phyloP scores from a whole-genome alignment of 1,140 invertebrate genomes.

The Conus ventricosus region DNA sequence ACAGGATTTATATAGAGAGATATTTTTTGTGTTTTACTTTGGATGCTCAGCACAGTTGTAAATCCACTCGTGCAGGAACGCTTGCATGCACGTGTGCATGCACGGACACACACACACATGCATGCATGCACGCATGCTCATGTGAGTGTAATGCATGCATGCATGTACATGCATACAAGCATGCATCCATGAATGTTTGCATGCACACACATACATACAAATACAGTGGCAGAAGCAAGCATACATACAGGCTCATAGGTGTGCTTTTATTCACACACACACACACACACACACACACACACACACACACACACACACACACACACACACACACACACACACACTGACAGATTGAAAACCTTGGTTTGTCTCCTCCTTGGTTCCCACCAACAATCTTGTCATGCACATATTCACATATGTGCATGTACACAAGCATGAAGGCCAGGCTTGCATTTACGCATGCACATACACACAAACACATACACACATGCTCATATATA shows the following conservation, averaged over 20 bases:
- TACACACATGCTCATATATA: not conserved
- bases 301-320: too few relatives aligned
- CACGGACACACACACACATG: not conserved
- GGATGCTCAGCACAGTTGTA: not conserved
- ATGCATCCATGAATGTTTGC: not conserved
- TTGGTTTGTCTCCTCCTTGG: too few relatives aligned
- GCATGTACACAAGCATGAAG: too few relatives aligned
- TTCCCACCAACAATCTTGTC: too few relatives aligned
- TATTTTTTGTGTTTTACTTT: too few relatives aligned
- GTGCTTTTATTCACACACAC: too few relatives aligned
- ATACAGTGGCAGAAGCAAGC: not conserved
- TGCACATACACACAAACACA: not conserved
- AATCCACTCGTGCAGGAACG: not conserved
- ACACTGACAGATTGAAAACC: too few relatives aligned
- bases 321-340: too few relatives aligned
- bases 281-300: too few relatives aligned
- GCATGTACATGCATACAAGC: not conserved
- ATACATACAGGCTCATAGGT: not conserved
- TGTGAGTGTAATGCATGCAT: not conserved
- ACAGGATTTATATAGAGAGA: too few relatives aligned
- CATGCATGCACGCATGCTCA: not conserved
- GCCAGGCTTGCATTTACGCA: not conserved
- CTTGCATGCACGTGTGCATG: not conserved
- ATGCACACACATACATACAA: not conserved
- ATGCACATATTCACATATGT: too few relatives aligned